Conservation (phyloP, 2,797 vertebrate genomes). For the Chromobotia macracanthus region DNA sequence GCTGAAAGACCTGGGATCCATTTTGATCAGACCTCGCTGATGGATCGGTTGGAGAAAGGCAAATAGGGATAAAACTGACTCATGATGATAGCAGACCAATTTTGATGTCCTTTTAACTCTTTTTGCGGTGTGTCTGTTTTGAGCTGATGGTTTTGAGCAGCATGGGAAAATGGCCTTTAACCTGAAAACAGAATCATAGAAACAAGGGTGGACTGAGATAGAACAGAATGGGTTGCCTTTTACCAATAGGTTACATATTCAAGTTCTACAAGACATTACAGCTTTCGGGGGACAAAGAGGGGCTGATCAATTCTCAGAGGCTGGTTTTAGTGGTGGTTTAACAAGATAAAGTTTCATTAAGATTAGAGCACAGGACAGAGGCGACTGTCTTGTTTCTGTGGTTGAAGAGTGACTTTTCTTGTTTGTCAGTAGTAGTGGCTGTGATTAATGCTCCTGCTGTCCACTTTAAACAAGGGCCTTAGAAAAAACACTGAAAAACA, state of each 20-base stretch:
- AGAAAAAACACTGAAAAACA: slow-evolving; percentile 35
- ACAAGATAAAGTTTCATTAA: slow-evolving; percentile 65
- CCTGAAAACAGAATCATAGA: slow-evolving; percentile 61
- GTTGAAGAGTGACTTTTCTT: slow-evolving; percentile 55
- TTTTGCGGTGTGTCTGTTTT: slow-evolving; percentile 73
- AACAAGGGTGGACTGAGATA: slow-evolving; percentile 49
- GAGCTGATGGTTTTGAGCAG: slow-evolving; percentile 72
- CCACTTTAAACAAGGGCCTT: slow-evolving; percentile 50
- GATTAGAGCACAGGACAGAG: slow-evolving; percentile 48
- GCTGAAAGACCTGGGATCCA: slow-evolving; percentile 73
- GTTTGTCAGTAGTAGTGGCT: slow-evolving; percentile 59
- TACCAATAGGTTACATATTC: slow-evolving; percentile 31
- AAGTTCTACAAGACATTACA: slow-evolving; percentile 47
- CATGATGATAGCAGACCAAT: slow-evolving; percentile 81
- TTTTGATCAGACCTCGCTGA: slow-evolving; percentile 82
- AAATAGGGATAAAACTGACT: slow-evolving; percentile 77
- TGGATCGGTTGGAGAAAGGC: slow-evolving; percentile 77
- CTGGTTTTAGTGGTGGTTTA: slow-evolving; percentile 53
- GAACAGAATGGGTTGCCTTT: slow-evolving; percentile 42
- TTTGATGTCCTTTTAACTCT: slow-evolving; percentile 80
- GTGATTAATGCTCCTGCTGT: slow-evolving; percentile 64
- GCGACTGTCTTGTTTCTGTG: slow-evolving; percentile 46
- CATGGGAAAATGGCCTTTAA: slow-evolving; percentile 75
- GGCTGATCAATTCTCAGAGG: slow-evolving; percentile 57
- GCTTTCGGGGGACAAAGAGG: slow-evolving; percentile 48